These are phyloP conservation scores for Hydroisotoma schaefferi DNA, from an alignment of 2,888 invertebrate genomes.

Conservation along the genomic window DNA sequence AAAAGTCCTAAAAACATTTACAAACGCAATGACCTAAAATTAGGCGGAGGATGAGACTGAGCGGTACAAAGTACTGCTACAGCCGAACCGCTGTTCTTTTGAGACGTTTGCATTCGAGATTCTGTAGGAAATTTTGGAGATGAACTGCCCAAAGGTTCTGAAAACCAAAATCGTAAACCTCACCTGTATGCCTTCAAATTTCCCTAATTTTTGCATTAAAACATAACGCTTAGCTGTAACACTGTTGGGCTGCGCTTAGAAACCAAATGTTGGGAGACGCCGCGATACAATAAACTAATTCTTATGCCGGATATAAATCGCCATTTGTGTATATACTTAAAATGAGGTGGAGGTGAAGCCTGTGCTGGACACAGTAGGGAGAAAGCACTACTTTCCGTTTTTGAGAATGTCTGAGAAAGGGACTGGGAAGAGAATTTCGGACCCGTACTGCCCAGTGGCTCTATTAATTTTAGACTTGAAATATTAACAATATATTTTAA, in stretches of 20 bases:
- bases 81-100: slow-evolving; percentile 24
- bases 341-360: slow-evolving; percentile 47
- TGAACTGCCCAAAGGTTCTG: slow-evolving; percentile 8
- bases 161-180: no score
- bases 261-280: no score
- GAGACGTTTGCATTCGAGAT: slow-evolving; percentile 44
- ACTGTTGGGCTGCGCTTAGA: no score
- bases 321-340: no score
- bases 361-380: slow-evolving; percentile 47
- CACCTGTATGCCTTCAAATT: no score
- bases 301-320: no score
- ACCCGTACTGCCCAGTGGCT: slow-evolving; percentile 49
- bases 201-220: no score
- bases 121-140: slow-evolving; percentile 62
- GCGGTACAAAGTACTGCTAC: slow-evolving; percentile 45
- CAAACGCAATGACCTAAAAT: slow-evolving; percentile 40
- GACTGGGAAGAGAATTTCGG: slow-evolving; percentile 49
- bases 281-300: no score
- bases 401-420: slow-evolving; percentile 46
- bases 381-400: slow-evolving; percentile 39
- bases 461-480: no score
- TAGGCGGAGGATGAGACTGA: slow-evolving; percentile 47
- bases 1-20: neutral
- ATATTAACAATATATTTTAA: no score
- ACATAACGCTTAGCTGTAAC: no score